These are phyloP conservation scores for Spongilla lacustris DNA, from an alignment of 37 sponge, comb jelly and placozoan species.

Conservation along the genomic window DNA sequence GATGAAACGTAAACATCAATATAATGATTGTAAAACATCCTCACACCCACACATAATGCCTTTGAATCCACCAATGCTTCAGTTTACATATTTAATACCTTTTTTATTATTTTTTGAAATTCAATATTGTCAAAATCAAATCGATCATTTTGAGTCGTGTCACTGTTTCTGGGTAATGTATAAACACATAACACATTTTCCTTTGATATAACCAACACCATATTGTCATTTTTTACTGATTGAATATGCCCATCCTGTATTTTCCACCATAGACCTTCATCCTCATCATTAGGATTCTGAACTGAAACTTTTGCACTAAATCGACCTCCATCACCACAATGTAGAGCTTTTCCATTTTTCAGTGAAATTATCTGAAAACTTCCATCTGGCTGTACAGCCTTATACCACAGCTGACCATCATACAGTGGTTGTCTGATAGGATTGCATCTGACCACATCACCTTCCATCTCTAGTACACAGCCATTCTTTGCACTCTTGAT, in stretches of 20 bases:
- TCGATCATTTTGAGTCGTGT: neutral
- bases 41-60: no score
- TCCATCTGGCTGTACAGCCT: neutral
- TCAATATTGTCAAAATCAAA: neutral
- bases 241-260: neutral
- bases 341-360: neutral
- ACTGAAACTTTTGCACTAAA: neutral
- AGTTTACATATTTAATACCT: no score
- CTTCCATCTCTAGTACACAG: neutral
- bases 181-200: neutral
- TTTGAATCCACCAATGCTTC: no score
- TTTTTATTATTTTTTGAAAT: no score
- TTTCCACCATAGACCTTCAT: neutral
- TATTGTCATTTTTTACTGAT: neutral
- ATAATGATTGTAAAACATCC: no score
- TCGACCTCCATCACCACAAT: neutral
- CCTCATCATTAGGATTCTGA: neutral
- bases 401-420: neutral
- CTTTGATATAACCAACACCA: neutral
- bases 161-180: neutral
- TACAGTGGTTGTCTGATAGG: neutral
- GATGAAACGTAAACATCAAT: no score
- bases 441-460: no score
- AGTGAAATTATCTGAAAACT: neutral
- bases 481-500: neutral